A percentile compares a stretch with the other conserved stretches of the same genome.
These are phyloP conservation scores for Spialia ferax DNA, from an alignment of 2,888 invertebrate genomes.

Conservation along the genomic window DNA sequence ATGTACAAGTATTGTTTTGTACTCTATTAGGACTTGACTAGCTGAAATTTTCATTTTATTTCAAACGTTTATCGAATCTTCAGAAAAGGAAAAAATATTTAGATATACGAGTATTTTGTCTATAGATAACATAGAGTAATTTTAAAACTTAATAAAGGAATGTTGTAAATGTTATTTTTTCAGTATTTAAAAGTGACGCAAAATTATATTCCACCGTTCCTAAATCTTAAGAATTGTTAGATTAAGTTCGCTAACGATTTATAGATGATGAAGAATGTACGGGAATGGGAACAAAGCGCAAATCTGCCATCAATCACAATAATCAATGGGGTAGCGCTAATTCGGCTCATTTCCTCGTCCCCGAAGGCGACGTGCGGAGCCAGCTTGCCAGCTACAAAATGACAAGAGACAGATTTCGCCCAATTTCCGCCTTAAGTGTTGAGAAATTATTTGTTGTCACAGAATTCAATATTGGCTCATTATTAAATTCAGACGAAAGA, in stretches of 20 bases:
- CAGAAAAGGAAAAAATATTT: too few species aligned
- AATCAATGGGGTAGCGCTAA: slow-evolving; percentile 20
- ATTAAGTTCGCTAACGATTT: background rate
- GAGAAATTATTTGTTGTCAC: slow-evolving; percentile 12
- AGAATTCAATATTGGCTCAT: slow-evolving; percentile 14
- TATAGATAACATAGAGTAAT: too few species aligned
- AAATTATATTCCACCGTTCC: background rate
- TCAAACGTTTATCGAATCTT: too few species aligned
- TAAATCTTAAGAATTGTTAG: background rate
- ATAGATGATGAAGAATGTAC: slow-evolving; percentile 1
- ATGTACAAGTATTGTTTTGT: background rate
- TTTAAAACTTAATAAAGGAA: too few species aligned
- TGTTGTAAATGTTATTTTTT: too few species aligned
- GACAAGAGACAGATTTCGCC: slow-evolving; percentile 26
- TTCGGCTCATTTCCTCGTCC: slow-evolving; percentile 4
- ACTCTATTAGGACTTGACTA: background rate
- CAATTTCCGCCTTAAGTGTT: slow-evolving; percentile 16
- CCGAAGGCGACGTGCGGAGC: background rate
- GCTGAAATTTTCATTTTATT: background rate
- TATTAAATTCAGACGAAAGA: slow-evolving; percentile 4
- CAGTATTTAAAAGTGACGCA: too few species aligned
- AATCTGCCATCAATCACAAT: slow-evolving; percentile 19
- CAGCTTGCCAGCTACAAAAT: slow-evolving; percentile 8
- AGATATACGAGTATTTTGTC: too few species aligned
- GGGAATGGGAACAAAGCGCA: background rate